These are phyloP conservation scores for Camponotus pennsylvanicus DNA, from an alignment of 1,140 invertebrate species.

Conservation along the genomic window DNA sequence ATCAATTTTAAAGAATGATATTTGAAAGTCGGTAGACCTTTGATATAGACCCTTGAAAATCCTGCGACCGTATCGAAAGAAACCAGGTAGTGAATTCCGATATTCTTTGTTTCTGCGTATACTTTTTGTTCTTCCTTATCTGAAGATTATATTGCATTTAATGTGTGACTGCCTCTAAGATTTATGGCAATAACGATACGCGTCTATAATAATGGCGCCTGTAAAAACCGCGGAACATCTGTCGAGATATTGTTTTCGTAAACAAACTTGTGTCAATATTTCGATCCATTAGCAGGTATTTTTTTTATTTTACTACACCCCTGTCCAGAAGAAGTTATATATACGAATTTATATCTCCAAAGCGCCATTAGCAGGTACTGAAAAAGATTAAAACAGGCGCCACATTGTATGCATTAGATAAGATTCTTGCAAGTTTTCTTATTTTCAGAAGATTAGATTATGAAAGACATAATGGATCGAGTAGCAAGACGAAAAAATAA, in stretches of 20 bases:
- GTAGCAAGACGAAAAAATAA: constrained; percentile 16
- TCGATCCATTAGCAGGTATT: constrained; percentile 69
- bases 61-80: neutral
- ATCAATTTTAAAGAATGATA: neutral
- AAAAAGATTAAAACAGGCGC: constrained; percentile 53
- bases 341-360: constrained; percentile 53
- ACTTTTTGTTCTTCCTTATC: constrained; percentile 26
- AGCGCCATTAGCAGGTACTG: constrained; percentile 65
- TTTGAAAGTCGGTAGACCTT: neutral
- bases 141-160: constrained; percentile 67
- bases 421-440: constrained; percentile 50
- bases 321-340: neutral
- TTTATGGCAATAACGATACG: constrained; percentile 41
- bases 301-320: constrained; percentile 54
- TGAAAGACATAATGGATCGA: neutral
- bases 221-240: constrained; percentile 9
- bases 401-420: constrained; percentile 53
- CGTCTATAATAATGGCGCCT: constrained; percentile 42
- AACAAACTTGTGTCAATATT: constrained; percentile 68
- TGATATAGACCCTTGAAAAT: neutral
- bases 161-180: constrained; percentile 37
- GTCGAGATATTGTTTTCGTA: neutral
- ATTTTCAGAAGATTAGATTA: constrained; percentile 55
- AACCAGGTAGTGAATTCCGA: constrained; percentile 5
- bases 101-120: constrained; percentile 18